phyloP scores from a whole-genome alignment of 2,888 invertebrate genomes.

The Drosophila kanekoi region DNA sequence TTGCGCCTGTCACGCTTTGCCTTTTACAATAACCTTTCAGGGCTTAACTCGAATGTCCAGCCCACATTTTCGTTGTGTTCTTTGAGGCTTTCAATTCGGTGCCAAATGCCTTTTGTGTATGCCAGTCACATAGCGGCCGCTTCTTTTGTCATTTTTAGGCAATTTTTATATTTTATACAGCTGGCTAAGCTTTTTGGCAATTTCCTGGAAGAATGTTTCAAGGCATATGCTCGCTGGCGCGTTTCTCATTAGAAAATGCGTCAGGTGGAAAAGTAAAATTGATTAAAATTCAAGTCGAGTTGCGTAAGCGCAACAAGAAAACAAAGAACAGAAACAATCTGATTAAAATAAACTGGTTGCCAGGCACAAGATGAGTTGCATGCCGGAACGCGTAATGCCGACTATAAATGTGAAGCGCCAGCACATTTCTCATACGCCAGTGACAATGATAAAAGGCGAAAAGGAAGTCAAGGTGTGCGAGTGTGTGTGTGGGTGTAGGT shows the following conservation, averaged over 20 bases:
- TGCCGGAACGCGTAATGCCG: constrained; percentile 17
- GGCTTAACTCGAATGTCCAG: neutral
- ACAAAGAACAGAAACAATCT: constrained; percentile 35
- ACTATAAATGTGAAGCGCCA: constrained; percentile 56
- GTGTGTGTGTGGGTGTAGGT: constrained; percentile 4
- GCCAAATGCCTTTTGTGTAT: constrained; percentile 41
- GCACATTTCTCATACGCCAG: constrained; percentile 67
- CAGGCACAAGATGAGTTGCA: neutral
- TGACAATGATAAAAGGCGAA: constrained; percentile 39
- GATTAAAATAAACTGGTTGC: constrained; percentile 43
- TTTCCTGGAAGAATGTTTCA: constrained; percentile 57
- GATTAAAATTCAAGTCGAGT: constrained; percentile 66
- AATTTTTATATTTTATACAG: constrained; percentile 76
- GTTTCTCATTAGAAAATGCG: constrained; percentile 66
- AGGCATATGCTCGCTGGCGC: constrained; percentile 51
- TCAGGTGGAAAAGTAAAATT: constrained; percentile 55
- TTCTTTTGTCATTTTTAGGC: constrained; percentile 57
- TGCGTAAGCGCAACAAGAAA: constrained; percentile 17
- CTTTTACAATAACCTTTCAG: neutral
- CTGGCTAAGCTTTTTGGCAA: constrained; percentile 68
- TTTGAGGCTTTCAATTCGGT: constrained; percentile 22
- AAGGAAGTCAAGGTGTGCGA: constrained; percentile 15
- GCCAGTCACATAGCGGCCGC: constrained; percentile 51
- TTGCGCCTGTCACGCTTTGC: constrained; percentile 1
- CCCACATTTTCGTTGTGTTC: neutral